phyloP scores from a whole-genome alignment of 2,797 vertebrate genomes.

The Siniperca obscura region DNA sequence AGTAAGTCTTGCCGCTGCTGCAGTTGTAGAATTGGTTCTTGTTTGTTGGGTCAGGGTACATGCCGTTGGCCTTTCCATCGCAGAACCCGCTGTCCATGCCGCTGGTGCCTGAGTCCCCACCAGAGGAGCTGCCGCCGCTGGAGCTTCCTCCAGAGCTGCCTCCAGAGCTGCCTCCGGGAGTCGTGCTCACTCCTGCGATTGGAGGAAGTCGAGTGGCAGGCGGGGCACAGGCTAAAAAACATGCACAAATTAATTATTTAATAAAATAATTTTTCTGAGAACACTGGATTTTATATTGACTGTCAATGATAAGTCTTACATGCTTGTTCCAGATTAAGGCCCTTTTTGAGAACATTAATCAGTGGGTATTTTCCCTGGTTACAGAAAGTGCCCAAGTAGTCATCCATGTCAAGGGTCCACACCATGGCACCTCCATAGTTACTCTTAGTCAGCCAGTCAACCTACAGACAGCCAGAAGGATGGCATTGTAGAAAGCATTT shows the following conservation, averaged over 20 bases:
- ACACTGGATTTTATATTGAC: conserved; percentile 6
- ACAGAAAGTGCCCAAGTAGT: conserved; percentile 82
- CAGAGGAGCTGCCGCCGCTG: conserved; percentile 41
- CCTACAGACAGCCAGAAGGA: conserved; percentile 55
- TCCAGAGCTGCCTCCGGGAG: conserved; percentile 12
- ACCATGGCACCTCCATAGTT: conserved; percentile 84
- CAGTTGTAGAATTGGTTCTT: conserved; percentile 75
- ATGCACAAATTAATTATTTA: not conserved
- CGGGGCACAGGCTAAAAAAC: conserved; percentile 68
- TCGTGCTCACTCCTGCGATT: conserved; percentile 62
- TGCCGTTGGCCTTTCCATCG: conserved; percentile 62
- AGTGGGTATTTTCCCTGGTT: conserved; percentile 82
- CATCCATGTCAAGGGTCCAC: conserved; percentile 84
- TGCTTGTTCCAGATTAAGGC: conserved; percentile 70
- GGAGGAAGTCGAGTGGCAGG: conserved; percentile 70
- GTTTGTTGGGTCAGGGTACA: conserved; percentile 65
- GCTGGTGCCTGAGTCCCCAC: conserved; percentile 49
- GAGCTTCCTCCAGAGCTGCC: conserved; percentile 38
- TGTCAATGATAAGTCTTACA: conserved; percentile 42
- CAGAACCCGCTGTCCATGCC: conserved; percentile 74
- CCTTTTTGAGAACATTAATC: conserved; percentile 76
- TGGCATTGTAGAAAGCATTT: not conserved
- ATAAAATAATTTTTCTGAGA: not conserved
- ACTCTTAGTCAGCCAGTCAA: conserved; percentile 81
- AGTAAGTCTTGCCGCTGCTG: conserved; percentile 62